A percentile compares a stretch with the other conserved stretches of the same genome.
phyloP scores from a whole-genome alignment of 2,888 invertebrate genomes.

The Pandemis heparana region DNA sequence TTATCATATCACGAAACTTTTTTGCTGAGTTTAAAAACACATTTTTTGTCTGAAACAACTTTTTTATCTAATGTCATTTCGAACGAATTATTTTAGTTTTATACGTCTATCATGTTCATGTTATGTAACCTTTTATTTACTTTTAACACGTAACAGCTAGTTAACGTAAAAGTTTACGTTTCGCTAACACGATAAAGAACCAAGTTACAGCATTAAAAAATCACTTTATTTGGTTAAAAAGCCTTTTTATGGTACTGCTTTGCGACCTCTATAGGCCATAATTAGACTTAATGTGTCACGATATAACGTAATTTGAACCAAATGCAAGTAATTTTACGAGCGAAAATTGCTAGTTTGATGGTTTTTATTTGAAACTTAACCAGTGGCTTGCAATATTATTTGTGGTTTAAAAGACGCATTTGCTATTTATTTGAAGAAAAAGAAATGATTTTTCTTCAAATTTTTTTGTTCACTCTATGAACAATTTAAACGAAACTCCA shows the following conservation, averaged over 20 bases:
- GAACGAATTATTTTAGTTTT: not conserved
- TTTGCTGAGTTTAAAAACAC: too few species aligned
- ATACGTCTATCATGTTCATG: not conserved
- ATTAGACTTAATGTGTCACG: slow-evolving; percentile 35
- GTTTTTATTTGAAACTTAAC: not conserved
- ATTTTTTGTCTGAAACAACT: too few species aligned
- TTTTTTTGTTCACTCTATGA: not conserved
- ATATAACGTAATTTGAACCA: slow-evolving; percentile 14
- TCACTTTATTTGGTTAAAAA: slow-evolving; percentile 42
- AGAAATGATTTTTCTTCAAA: not conserved
- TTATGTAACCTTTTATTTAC: not conserved
- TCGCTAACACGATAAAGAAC: slow-evolving; percentile 27
- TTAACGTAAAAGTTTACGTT: slow-evolving; percentile 30
- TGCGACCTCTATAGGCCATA: slow-evolving; percentile 34
- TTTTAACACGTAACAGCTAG: slow-evolving; percentile 26
- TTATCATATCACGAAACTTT: too few species aligned
- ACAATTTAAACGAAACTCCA: not conserved
- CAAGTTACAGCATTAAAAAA: slow-evolving; percentile 24
- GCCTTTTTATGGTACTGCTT: slow-evolving; percentile 33
- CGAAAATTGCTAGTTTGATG: slow-evolving; percentile 16
- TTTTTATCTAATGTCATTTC: too few species aligned
- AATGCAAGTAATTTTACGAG: slow-evolving; percentile 24
- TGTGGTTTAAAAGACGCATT: not conserved
- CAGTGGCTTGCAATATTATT: not conserved
- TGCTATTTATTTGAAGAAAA: not conserved